Percentiles rank a stretch among this genome's conserved stretches.
phyloP scores from a whole-genome alignment of 2,797 vertebrate species.

The Nyctibius grandis region DNA sequence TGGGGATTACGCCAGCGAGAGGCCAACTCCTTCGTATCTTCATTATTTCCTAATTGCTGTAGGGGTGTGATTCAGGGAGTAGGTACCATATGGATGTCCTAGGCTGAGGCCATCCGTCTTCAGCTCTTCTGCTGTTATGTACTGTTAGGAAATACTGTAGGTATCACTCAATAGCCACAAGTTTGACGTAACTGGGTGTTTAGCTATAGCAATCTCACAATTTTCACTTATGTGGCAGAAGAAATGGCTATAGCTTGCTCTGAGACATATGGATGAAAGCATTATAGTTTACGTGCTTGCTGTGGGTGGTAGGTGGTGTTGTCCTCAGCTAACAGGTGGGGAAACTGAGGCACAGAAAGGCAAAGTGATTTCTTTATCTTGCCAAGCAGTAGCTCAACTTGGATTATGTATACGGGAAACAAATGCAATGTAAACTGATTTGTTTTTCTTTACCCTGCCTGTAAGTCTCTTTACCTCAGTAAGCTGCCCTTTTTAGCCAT shows the following conservation, averaged over 20 bases:
- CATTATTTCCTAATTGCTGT: not conserved
- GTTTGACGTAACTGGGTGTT: not conserved
- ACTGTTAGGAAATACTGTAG: not conserved
- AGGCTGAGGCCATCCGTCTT: not conserved
- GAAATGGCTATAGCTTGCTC: not conserved
- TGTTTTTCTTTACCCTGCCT: not conserved
- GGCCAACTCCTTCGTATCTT: not conserved
- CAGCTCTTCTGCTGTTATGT: not conserved
- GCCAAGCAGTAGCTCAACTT: not conserved
- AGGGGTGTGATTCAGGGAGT: not conserved
- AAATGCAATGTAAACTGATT: not conserved
- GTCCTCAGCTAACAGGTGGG: not conserved
- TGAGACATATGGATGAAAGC: not conserved
- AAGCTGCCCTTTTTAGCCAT: not conserved
- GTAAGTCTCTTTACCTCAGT: not conserved
- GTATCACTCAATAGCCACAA: fast-evolving
- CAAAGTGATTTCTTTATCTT: not conserved
- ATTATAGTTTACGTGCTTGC: not conserved
- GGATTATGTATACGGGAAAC: not conserved
- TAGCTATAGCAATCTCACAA: not conserved
- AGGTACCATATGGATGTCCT: not conserved
- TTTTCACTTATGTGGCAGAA: not conserved
- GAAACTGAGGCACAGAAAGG: not conserved
- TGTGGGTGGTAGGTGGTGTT: not conserved
- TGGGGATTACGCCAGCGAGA: not conserved